These are phyloP conservation scores for Volucella zonaria DNA, from an alignment of 2,888 invertebrate genomes.

Conservation along the genomic window DNA sequence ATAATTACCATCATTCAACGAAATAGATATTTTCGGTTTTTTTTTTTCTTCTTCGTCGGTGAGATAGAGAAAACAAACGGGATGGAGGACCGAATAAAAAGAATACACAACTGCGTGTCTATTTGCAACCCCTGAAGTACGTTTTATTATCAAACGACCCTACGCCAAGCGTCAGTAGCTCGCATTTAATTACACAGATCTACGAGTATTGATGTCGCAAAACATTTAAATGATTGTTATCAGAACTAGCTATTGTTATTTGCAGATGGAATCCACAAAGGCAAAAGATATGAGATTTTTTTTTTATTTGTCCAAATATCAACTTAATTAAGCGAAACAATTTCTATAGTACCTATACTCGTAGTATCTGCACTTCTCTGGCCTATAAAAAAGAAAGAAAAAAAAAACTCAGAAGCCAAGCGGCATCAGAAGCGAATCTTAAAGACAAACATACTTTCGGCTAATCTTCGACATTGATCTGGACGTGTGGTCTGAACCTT, in stretches of 20 bases:
- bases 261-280: conserved; percentile 63
- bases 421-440: conserved; percentile 56
- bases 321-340: conserved; percentile 64
- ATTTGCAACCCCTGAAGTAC: conserved; percentile 57
- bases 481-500: conserved; percentile 71
- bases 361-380: conserved; percentile 4
- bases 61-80: conserved; percentile 3
- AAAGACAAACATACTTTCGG: conserved; percentile 19
- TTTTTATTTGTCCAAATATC: conserved; percentile 19
- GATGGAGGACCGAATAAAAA: conserved; percentile 3
- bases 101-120: conserved; percentile 49
- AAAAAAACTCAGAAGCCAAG: neutral
- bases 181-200: conserved; percentile 63
- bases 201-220: conserved; percentile 65
- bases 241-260: conserved; percentile 58
- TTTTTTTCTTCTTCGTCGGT: conserved; percentile 29
- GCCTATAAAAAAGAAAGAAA: conserved; percentile 1
- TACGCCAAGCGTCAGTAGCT: conserved; percentile 61
- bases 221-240: conserved; percentile 72
- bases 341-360: conserved; percentile 12
- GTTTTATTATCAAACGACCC: conserved; percentile 63
- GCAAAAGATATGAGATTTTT: conserved; percentile 48
- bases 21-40: conserved; percentile 19
- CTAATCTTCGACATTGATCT: conserved; percentile 64
- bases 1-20: conserved; percentile 70